These are phyloP conservation scores for Pelecanus crispus DNA, from an alignment of 2,113 vertebrate genomes.

Conservation along the genomic window DNA sequence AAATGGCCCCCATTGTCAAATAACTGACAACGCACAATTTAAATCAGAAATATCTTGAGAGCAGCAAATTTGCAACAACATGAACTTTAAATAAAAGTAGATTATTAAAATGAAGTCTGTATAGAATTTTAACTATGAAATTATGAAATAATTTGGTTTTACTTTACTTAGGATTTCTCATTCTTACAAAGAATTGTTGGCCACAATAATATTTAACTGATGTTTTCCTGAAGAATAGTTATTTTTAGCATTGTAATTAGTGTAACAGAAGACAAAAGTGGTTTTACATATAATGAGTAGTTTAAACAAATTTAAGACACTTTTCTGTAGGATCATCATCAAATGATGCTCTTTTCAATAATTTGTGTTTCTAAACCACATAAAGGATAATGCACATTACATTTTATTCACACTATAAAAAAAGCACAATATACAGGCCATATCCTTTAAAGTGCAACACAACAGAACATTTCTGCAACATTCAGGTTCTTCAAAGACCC, in stretches of 20 bases:
- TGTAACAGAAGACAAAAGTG: neutral
- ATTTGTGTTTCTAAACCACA: conserved; percentile 45
- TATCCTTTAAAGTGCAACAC: conserved; percentile 73
- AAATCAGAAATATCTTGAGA: neutral
- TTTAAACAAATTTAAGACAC: conserved; percentile 38
- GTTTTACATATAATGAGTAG: neutral
- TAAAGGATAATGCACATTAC: conserved; percentile 57
- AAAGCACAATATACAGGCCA: conserved; percentile 72
- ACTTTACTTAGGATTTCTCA: neutral
- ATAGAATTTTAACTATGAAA: neutral
- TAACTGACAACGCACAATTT: neutral
- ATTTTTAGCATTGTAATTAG: neutral
- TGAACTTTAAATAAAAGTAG: neutral
- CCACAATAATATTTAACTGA: neutral
- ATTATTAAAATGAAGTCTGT: neutral
- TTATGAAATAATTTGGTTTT: neutral
- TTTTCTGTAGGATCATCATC: conserved; percentile 1
- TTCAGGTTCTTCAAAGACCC: conserved; percentile 44
- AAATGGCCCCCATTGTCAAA: neutral
- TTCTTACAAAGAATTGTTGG: neutral
- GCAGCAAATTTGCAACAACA: neutral
- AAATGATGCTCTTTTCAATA: conserved; percentile 33
- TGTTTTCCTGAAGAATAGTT: neutral
- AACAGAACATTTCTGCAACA: conserved; percentile 66
- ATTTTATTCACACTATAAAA: conserved; percentile 66